Base-by-base conservation (phyloP, 2,888 invertebrate species). In the Cepaea hortensis region DNA sequence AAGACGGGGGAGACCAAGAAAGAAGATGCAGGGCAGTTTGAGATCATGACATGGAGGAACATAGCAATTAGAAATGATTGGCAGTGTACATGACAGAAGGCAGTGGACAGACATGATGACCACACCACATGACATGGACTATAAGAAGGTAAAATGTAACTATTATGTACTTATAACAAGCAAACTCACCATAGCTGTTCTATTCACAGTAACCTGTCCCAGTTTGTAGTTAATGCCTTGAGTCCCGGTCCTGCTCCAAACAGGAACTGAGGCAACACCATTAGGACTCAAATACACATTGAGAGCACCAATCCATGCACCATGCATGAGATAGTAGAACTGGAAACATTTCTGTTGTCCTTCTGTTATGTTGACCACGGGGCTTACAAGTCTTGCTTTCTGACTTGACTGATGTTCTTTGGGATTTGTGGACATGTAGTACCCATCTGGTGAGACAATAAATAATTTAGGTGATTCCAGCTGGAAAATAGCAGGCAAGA, bases 291-390 rank as follows among this genome's bases (percentile, higher is more conserved):
- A 6, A 80, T 87, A 87, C 9, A 87, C 81, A 61, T 85, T 87
- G 35, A 87, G 80, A 13, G 89, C 87, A 18, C 93, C 93, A 72
- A 91, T 89, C n/a, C 86, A 75, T 9, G 81, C 85, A 6, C 94
- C 93, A 87, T 92, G 91, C 92, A 93, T 93, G 88, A 91, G 92
- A 87, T 92, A 93, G 91, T 91, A 93, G 89, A 94, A 93, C 65
- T 91, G 90, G 55, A 94, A 88, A 89, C 94, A 94, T 61, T 81
- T 68, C 48, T 18, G 3, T 15, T 90, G 88, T 0, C 90, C 90
- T 0, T 89, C 76, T 13, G 91, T 89, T 46, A 90, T 88, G 65
- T 87, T 89, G 65, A 89, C 90, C 9, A 84, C 48, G 7, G 92
- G 91, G 86, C 92, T 92, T 83, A 90, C 88, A n/a, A 93, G 65